Base-by-base conservation (phyloP, 2,888 invertebrate genomes). In the Frankliniella fusca region DNA sequence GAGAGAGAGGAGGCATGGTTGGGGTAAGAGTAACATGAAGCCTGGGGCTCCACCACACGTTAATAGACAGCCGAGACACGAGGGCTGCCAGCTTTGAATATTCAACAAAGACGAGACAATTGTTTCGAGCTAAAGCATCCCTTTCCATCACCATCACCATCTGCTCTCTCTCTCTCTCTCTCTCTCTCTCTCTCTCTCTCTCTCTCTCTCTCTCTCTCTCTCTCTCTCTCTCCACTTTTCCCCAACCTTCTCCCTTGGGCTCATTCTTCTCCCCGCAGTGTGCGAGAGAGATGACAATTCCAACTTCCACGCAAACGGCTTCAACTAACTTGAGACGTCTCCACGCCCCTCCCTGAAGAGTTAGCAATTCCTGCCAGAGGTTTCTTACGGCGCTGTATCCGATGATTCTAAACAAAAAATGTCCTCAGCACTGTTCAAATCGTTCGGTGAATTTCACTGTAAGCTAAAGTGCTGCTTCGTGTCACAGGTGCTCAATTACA, bases 21-120 rank as follows among this genome's bases (percentile, higher is more conserved):
- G 38, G 38, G 38, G 38, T 38, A 38, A 38, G 38, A 38, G 38
- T 2, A 5, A 38, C 5, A 38, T 38, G 38, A 38, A 2, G 54
- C 54, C 15, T 15, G 18, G 20, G 54, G 20, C 54, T 54, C 54
- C 54, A 11, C n/a, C 23, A 70, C 70, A 65, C 65, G 65, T 65
- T 65, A 65, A 65, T n/a, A 65, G 65, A n/a, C 65, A n/a, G 65
- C 65, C 7, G 20, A 38, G 65, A 65, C 65, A 65, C 20, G 20
- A 65, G 20, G 5, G n/a, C 65, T 9, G 65, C 65, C 9, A n/a
- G 65, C 65, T 65, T 65, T 65, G 65, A 65, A 65, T 65, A 65
- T 65, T 65, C 65, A 65, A 65, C 65, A 65, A 65, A 65, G 65
- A n/a, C 65, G n/a, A 65, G 65, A n/a, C 65, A 65, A 65, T 65